Conservation (phyloP, 2,797 vertebrate species). For the Alcedo quadribrachys region DNA sequence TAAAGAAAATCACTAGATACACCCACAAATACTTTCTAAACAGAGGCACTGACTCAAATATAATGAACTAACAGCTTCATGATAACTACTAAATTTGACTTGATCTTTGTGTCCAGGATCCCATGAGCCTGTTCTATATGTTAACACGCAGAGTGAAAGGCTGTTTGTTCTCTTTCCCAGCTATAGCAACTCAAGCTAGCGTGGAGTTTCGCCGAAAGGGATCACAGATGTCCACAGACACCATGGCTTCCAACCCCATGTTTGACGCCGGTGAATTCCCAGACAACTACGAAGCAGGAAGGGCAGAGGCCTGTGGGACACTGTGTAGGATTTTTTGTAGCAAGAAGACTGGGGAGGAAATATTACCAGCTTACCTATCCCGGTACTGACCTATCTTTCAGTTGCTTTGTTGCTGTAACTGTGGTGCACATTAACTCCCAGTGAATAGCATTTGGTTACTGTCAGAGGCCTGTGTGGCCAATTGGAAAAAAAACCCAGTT, state of each 20-base stretch:
- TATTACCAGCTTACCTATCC: conserved; percentile 91
- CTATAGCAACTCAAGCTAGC: conserved; percentile 91
- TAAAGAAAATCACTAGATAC: conserved; percentile 44
- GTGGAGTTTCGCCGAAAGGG: conserved; percentile 93
- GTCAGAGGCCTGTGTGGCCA: background rate
- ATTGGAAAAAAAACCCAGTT: background rate
- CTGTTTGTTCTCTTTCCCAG: conserved; percentile 81
- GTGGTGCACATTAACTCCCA: background rate
- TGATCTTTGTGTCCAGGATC: conserved; percentile 87
- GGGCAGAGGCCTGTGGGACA: conserved; percentile 92
- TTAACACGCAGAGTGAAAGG: conserved; percentile 61
- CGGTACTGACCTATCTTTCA: conserved; percentile 83
- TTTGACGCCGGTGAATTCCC: conserved; percentile 93
- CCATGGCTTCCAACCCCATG: conserved; percentile 91
- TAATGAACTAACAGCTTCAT: conserved; percentile 69
- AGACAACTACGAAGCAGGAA: conserved; percentile 95
- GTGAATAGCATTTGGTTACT: background rate
- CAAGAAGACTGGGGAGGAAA: conserved; percentile 95
- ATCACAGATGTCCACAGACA: conserved; percentile 95
- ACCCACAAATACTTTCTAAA: conserved; percentile 66
- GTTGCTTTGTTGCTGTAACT: conserved; percentile 54
- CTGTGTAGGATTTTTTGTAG: conserved; percentile 95
- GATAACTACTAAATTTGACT: conserved; percentile 77
- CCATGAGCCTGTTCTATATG: conserved; percentile 80
- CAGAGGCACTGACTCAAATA: conserved; percentile 69